Conservation (phyloP, 2,888 invertebrate species). For the Andrena hattorfiana region DNA sequence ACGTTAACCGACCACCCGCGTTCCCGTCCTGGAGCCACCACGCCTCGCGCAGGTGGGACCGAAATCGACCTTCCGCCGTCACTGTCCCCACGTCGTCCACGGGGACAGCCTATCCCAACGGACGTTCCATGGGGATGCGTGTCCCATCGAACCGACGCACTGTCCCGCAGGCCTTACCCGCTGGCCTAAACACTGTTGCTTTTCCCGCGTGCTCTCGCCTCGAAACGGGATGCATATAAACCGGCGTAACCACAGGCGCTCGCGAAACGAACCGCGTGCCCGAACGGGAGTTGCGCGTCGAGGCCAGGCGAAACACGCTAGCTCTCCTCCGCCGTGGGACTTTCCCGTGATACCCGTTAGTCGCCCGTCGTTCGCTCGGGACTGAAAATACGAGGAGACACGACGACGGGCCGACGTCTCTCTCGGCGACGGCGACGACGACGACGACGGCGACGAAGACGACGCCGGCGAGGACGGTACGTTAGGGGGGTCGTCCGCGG, state of each 20-base stretch:
- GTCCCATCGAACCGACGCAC: constrained; percentile 40
- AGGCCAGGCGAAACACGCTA: not conserved
- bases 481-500: constrained; percentile 62
- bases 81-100: constrained; percentile 28
- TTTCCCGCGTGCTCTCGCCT: constrained; percentile 66
- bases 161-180: constrained; percentile 26
- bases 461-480: constrained; percentile 65
- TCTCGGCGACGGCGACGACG: constrained; percentile 72
- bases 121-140: constrained; percentile 8
- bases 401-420: constrained; percentile 74
- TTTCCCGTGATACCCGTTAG: constrained; percentile 68
- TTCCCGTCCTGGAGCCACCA: constrained; percentile 27
- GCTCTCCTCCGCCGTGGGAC: not conserved
- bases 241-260: constrained; percentile 39
- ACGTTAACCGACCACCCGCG: not conserved
- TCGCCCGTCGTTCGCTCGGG: constrained; percentile 75
- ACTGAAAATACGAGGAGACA: constrained; percentile 76
- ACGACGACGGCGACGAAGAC: constrained; percentile 65
- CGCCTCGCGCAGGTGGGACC: constrained; percentile 30
- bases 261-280: constrained; percentile 27
- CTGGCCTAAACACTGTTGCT: constrained; percentile 69
- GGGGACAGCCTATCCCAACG: not conserved
- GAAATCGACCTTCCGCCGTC: constrained; percentile 39
- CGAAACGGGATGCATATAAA: constrained; percentile 18
- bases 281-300: not conserved